Evolutionary conservation across 2,888 invertebrate genomes (phyloP), one percentile per base, ranked within the genome.

Genomic region (Cacoxenus indagator): DNA sequence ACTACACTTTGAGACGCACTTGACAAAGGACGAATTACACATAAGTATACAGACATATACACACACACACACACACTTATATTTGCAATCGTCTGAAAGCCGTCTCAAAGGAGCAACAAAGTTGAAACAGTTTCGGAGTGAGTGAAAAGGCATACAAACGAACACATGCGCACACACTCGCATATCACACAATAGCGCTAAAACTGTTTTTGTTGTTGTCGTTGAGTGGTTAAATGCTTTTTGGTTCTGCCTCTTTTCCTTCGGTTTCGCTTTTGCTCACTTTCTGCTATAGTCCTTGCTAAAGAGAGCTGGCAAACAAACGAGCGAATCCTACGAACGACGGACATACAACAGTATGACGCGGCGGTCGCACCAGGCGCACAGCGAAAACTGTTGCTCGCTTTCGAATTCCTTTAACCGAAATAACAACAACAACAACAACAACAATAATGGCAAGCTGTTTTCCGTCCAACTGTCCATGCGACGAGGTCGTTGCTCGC

Each of bases 221-320:
- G 4, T 78, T 77, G 77, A 77, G 76, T 78, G 76, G 77, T 82
- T 77, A 71, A n/a, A n/a, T 37, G 2, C 37, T 37, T 37, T 4
- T 78, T 81, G 81, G 77, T 73, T 82, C 82, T 78, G 82, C 79
- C 82, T 81, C 82, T 82, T 81, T 81, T 78, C 72, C 69, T 69
- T 37, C 14, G 37, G 9, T 37, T 11, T 37, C 14, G 8, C 3
- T 31, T 31, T 5, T 5, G 5, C 14, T 37, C 14, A 14, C 14
- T 37, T 37, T 37, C 9, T 37, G 37, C 2, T 37, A 37, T 4
- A 8, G 37, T 1, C 37, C 8, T 11, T 37, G 37, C 37, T 14
- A 37, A 37, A 37, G 37, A 27, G 54, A 37, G 57, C n/a, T 75
- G 76, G 72, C 74, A 22, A 11, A 81, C 78, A 84, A 77, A 82